Percentiles rank a stretch among this genome's conserved stretches.
Evolutionary conservation across 2,888 invertebrate genomes (phyloP).

Genomic region (Chaetogeoica ovagalla): DNA sequence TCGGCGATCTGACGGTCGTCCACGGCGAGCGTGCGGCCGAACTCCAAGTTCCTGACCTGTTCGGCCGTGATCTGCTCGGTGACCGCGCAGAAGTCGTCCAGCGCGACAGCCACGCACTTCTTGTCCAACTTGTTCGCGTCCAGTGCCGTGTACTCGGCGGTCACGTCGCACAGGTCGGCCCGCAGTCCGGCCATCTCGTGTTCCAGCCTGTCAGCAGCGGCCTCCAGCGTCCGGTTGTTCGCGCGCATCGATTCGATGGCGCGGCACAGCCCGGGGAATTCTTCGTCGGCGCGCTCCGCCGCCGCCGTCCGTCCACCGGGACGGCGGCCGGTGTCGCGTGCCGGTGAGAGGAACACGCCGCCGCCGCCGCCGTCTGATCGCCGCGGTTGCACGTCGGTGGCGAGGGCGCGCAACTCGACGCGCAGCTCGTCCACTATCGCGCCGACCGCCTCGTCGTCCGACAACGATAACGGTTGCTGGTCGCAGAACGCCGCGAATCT

Average conservation of each 20-base stretch:
- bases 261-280: slow-evolving; percentile 5
- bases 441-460: too few species aligned
- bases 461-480: too few species aligned
- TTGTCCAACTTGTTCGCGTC: slow-evolving; percentile 19
- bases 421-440: neutral
- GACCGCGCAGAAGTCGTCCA: slow-evolving; percentile 43
- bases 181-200: slow-evolving; percentile 16
- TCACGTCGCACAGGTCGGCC: slow-evolving; percentile 7
- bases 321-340: neutral
- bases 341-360: too few species aligned
- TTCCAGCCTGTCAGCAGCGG: neutral
- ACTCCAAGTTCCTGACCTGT: slow-evolving; percentile 33
- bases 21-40: slow-evolving; percentile 23
- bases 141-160: slow-evolving; percentile 14
- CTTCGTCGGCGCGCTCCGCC: neutral
- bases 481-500: neutral
- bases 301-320: neutral
- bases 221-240: slow-evolving; percentile 5
- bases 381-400: neutral
- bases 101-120: neutral
- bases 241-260: neutral
- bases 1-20: slow-evolving; percentile 36
- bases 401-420: neutral
- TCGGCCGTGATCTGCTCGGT: slow-evolving; percentile 27
- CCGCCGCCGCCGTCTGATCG: neutral